Conservation (phyloP, 2,113 vertebrate species). For the Natator depressus region DNA sequence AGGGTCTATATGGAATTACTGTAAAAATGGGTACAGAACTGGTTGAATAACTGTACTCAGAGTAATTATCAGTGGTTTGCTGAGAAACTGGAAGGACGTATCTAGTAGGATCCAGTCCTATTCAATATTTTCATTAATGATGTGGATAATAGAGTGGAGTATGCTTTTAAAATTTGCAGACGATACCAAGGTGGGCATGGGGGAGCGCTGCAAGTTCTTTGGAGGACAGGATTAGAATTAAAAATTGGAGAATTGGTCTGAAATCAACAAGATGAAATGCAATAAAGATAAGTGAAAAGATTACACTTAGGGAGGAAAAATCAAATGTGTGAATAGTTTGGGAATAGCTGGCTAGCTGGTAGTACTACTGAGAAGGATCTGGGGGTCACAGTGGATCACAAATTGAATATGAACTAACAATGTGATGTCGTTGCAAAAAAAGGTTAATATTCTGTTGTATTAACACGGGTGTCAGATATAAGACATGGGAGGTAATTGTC, state of each 20-base stretch:
- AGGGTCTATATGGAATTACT: background rate
- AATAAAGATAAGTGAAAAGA: background rate
- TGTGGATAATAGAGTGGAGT: background rate
- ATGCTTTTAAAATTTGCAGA: background rate
- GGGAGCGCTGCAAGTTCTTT: background rate
- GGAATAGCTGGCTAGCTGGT: background rate
- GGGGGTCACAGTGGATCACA: background rate
- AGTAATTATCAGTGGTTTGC: background rate
- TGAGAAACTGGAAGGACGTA: background rate
- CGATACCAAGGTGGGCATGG: background rate
- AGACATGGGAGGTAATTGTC: background rate
- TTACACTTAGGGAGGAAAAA: background rate
- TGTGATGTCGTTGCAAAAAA: background rate
- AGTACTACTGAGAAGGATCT: background rate
- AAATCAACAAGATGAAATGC: background rate
- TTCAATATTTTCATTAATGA: background rate
- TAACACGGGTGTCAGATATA: background rate
- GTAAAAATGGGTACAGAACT: background rate
- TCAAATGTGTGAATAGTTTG: background rate
- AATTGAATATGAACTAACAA: background rate
- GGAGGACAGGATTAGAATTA: background rate
- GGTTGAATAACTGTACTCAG: background rate
- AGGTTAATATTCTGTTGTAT: background rate
- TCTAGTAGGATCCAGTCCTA: background rate
- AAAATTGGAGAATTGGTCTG: background rate